Percentiles rank a stretch among this genome's conserved stretches.
Conservation (phyloP, 1,140 invertebrate genomes). For the Listronotus oregonensis region DNA sequence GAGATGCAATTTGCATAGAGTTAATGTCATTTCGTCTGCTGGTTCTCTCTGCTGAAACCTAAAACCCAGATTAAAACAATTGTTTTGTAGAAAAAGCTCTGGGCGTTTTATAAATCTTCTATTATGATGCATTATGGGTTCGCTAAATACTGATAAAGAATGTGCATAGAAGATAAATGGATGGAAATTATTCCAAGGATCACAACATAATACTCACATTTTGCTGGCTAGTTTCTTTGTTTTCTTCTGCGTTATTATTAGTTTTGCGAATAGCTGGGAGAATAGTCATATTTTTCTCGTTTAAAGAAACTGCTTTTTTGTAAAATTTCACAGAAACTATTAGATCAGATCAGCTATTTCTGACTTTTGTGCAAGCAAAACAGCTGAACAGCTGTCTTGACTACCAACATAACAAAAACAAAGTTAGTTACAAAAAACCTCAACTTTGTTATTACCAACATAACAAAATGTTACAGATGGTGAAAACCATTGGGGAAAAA, state of each 20-base stretch:
- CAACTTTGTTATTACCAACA: too few species aligned
- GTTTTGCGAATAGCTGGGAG: conserved; percentile 51
- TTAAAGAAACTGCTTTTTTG: too few species aligned
- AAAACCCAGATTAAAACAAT: conserved; percentile 25
- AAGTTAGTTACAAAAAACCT: too few species aligned
- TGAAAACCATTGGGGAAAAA: too few species aligned
- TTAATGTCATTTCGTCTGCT: conserved; percentile 49
- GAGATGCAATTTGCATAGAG: conserved; percentile 41
- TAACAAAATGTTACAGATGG: too few species aligned
- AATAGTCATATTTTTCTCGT: conserved; percentile 48
- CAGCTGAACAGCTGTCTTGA: too few species aligned
- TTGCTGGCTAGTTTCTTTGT: conserved; percentile 45
- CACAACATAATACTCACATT: conserved; percentile 45
- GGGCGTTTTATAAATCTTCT: too few species aligned
- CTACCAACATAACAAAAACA: too few species aligned
- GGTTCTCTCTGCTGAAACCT: conserved; percentile 43
- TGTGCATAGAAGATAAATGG: conserved; percentile 24
- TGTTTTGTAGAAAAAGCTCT: too few species aligned
- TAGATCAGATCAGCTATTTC: too few species aligned
- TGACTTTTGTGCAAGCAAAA: too few species aligned
- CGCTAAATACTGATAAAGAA: conserved; percentile 29
- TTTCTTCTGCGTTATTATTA: conserved; percentile 48
- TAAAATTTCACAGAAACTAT: too few species aligned
- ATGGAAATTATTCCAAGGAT: conserved; percentile 30
- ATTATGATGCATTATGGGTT: neutral